Evolutionary conservation across 2,113 vertebrate species (phyloP), one percentile per base, ranked within the genome.

Genomic region (Lanius ludovicianus): DNA sequence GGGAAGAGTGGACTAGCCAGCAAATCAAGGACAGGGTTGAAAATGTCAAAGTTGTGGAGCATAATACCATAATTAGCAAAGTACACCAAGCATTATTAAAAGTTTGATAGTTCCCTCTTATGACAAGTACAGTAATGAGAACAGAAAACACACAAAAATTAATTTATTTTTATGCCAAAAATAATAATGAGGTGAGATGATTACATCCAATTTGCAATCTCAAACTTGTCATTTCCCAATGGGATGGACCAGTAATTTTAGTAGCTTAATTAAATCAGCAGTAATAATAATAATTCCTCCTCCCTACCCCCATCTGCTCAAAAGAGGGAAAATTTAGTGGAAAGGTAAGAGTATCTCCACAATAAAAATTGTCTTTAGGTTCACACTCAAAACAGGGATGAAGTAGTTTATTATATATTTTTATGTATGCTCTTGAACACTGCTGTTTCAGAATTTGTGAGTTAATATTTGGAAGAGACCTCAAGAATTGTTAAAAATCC

Each of bases 111-210:
- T 95, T 88, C n/a, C 50, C 49, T 92, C 56, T 73, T 75, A 63
- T 88, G 90, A 94, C 78, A 97, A 96, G 59, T 77, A 59, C 69
- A 71, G 79, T 90, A 96, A 96, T 92, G 68, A 97, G 88, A 96
- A 95, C 27, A 80, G 89, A 96, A 96, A 97, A 97, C 76, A 88
- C 23, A 93, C 41, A 95, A 95, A 95, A 95, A 94, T 95, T 93
- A 93, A 95, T 96, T 97, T 93, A 96, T 94, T 97, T 95, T 96
- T 75, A 53, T 96, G 92, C 91, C 71, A 89, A 96, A 97, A 87
- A 60, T 96, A 96, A 76, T 95, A 86, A 95, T 78, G 83, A 96
- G 69, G 44, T 94, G 85, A 96, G 89, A 87, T 93, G 87, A 97
- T 91, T 81, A 44, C 44, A 94, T 84, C 87, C 49, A 90, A 64